Evolutionary conservation across 2,797 vertebrate genomes (phyloP), one percentile per base, ranked within the genome.

Genomic region (Dicrostonyx torquatus): DNA sequence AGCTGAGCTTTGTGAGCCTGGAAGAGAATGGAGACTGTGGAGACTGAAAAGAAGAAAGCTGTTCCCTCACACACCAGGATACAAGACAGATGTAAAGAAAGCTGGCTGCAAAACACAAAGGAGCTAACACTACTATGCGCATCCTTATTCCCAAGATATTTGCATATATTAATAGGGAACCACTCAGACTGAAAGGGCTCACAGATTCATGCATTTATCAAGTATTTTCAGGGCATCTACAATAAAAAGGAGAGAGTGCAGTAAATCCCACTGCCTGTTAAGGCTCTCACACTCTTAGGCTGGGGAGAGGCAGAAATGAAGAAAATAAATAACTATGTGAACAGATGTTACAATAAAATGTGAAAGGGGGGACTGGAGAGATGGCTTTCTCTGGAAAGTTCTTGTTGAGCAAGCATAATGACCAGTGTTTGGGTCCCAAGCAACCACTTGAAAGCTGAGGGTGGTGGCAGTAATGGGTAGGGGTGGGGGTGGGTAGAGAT

Each of bases 1-100:
- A 96, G 96, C 58, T 0, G 72, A 77, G 91, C 96, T 94, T 96
- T 97, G 97, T 95, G 60, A 31, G 34, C 70, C 73, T 75, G 60
- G 64, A 62, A 68, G 85, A 45, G 68, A 83, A 68, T 50, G 60
- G 15, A 66, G 86, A 73, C 66, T 43, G 55, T 50, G 53, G 18
- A 72, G 86, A 68, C 60, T 43, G 64, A 94, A 93, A 58, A 22
- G 37, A 12, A n/a, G 68, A 88, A 91, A 87, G 53, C 29, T 15
- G 15, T 8, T 72, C 77, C 15, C 10, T 50, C 76, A 94, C 20
- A 53, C 20, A 14, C 55, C 20, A 45, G 26, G 18, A 68, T 50
- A 92, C 64, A 91, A 91, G 96, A 37, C 0, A 68, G 72, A 93
- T 55, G 40, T 76, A 91, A 95, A 89, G 80, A 89, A 95, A 89